Evolutionary conservation across 2,888 invertebrate species (phyloP), one percentile per base, ranked within the genome.

Genomic region (Antitype chi): DNA sequence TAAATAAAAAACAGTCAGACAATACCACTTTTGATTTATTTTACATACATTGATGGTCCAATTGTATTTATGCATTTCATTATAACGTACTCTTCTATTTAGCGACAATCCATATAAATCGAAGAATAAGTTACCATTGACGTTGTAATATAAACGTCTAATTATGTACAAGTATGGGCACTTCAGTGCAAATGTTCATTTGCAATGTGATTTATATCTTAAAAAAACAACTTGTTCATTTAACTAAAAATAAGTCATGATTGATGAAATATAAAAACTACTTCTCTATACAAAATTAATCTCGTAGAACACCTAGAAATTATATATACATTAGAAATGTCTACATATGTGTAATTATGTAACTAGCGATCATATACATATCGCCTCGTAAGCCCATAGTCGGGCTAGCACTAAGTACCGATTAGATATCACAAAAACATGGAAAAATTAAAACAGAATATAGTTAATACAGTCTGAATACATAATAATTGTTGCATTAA

Each of bases 131-230:
- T 86, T 81, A 86, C 20, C 67, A 79, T 75, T 78, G 88, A 91
- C 78, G 89, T 89, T 74, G 82, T 85, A 83, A 91, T 87, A 85
- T 80, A 88, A 85, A 88, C 82, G 82, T 73, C 81, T 85, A 85
- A 74, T 80, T 90, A 90, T 91, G 87, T 91, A 91, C 91, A 91
- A 87, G 83, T 88, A 92, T 94, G 94, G 94, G 92, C 94, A 94
- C 96, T 92, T 94, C 89, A 87, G 88, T 92, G 93, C 94, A 91
- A 94, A 93, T 83, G 81, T 85, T 81, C 78, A 89, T 92, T 92
- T 92, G 93, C 94, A 91, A 88, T 88, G 70, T 86, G 81, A 80
- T 73, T 86, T 78, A 84, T 63, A 87, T 77, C 84, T 88, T 32
- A 5, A 47, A 78, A 76, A 88, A 76, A 88, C 84, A 88, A 84